Conservation (phyloP, 2,888 invertebrate genomes). For the Nemoura dubitans region DNA sequence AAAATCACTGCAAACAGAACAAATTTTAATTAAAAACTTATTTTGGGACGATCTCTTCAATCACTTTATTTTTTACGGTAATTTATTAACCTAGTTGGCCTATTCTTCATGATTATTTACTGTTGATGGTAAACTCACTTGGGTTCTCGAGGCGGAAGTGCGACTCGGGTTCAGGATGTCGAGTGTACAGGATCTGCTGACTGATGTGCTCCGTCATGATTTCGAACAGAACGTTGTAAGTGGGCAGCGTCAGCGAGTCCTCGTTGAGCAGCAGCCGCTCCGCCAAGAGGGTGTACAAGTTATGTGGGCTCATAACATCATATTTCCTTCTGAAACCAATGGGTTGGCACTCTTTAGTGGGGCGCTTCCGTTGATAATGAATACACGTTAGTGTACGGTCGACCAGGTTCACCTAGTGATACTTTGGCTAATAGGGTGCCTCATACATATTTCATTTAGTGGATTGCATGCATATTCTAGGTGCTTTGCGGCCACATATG, state of each 20-base stretch:
- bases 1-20: conserved; percentile 81
- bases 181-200: conserved; percentile 91
- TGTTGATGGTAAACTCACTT: conserved; percentile 70
- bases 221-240: conserved; percentile 98
- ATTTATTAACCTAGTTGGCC: too few species aligned
- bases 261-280: conserved; percentile 90
- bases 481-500: too few species aligned
- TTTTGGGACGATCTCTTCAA: not conserved
- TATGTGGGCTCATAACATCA: conserved; percentile 98
- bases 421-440: too few species aligned
- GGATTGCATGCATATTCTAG: too few species aligned
- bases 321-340: conserved; percentile 84
- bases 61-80: not conserved
- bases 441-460: too few species aligned
- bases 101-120: not conserved
- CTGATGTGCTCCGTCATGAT: conserved; percentile 97
- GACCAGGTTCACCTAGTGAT: not conserved
- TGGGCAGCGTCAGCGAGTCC: conserved; percentile 89
- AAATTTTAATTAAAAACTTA: conserved; percentile 32
- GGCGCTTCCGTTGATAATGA: not conserved
- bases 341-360: conserved; percentile 15
- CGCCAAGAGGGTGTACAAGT: conserved; percentile 95
- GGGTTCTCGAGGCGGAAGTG: conserved; percentile 96
- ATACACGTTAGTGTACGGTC: not conserved
- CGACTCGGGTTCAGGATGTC: conserved; percentile 95